phyloP scores from a whole-genome alignment of 1,140 invertebrate genomes.

The Bombus superbus region DNA sequence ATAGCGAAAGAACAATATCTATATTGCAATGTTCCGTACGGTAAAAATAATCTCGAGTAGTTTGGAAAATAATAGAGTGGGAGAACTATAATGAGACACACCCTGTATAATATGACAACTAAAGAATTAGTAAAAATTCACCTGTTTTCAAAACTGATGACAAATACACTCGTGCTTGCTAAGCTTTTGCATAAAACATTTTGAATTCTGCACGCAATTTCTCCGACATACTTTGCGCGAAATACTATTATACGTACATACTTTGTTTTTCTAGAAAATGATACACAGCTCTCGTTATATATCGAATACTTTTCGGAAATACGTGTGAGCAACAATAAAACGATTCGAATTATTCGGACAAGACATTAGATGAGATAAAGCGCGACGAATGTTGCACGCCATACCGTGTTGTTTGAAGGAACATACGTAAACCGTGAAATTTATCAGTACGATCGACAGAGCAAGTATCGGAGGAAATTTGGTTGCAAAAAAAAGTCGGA shows the following conservation, averaged over 20 bases:
- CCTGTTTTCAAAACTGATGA: too few species aligned
- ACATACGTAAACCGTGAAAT: background rate
- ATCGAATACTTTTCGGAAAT: background rate
- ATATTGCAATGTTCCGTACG: too few species aligned
- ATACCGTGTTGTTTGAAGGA: background rate
- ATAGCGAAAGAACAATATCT: too few species aligned
- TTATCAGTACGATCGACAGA: background rate
- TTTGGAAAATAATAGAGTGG: background rate
- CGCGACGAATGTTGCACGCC: background rate
- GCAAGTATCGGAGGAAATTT: constrained; percentile 22
- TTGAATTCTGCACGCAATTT: too few species aligned
- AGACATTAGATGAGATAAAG: constrained; percentile 1
- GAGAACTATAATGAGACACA: too few species aligned
- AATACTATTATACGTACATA: background rate
- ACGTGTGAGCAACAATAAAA: background rate
- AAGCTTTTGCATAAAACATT: too few species aligned
- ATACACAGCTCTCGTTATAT: background rate
- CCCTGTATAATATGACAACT: too few species aligned
- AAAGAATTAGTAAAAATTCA: too few species aligned
- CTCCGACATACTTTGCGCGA: background rate
- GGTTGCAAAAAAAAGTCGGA: constrained; percentile 51
- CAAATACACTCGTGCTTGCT: too few species aligned
- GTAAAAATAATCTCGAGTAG: background rate
- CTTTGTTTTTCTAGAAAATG: background rate
- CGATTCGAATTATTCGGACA: background rate